Evolutionary conservation across 1,140 invertebrate species (phyloP).

Genomic region (Samia ricini): DNA sequence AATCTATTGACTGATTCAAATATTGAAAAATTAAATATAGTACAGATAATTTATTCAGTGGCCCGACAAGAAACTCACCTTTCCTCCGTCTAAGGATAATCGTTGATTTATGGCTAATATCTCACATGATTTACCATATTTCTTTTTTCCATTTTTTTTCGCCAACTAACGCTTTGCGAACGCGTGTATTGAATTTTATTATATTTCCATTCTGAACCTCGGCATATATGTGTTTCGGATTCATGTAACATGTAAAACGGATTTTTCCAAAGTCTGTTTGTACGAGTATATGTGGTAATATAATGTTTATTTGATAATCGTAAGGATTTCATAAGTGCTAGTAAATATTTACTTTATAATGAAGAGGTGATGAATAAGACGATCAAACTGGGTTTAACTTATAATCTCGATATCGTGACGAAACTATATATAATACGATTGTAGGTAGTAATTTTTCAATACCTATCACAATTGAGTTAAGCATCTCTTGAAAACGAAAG

Average conservation of each 20-base stretch:
- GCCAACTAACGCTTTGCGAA: slow-evolving; percentile 10
- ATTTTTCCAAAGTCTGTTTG: no score
- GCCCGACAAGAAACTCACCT: slow-evolving; percentile 23
- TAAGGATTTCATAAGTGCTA: no score
- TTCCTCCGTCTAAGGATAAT: slow-evolving; percentile 32
- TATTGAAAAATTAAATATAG: background rate
- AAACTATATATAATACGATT: no score
- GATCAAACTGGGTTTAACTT: no score
- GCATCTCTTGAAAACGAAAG: no score
- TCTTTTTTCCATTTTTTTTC: slow-evolving; percentile 24
- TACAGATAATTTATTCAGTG: background rate
- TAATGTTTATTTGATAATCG: no score
- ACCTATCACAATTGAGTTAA: no score
- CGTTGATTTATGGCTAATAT: slow-evolving; percentile 45
- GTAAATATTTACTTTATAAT: no score
- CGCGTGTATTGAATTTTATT: slow-evolving; percentile 31
- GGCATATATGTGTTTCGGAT: background rate
- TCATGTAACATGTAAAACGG: background rate
- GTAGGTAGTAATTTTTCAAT: no score
- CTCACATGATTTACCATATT: slow-evolving; percentile 39
- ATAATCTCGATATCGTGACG: no score
- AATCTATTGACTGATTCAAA: background rate
- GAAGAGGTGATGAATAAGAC: no score
- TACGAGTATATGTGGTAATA: no score
- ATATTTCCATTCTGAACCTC: background rate